A percentile compares a stretch with the other conserved stretches of the same genome.
Conservation (phyloP, 2,888 invertebrate species). For the Noctuana brunneofusca region DNA sequence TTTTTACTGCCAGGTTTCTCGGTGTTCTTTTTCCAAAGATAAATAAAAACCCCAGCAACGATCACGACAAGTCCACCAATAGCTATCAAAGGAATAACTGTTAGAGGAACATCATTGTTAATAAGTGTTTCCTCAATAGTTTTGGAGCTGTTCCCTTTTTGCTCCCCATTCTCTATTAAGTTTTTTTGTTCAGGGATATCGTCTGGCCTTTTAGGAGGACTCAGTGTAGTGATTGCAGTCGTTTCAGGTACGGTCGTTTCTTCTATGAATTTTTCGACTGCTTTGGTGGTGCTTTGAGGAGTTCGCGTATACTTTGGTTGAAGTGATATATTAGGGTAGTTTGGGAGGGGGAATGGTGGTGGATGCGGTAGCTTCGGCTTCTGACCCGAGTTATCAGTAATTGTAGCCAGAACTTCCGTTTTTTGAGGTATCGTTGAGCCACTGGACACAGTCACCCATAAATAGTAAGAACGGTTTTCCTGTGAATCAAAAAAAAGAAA, state of each 20-base stretch:
- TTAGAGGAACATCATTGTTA: conserved; percentile 78
- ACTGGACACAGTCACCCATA: conserved; percentile 73
- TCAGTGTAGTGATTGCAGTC: conserved; percentile 55
- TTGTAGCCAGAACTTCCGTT: conserved; percentile 67
- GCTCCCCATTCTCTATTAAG: conserved; percentile 45
- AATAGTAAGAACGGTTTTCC: conserved; percentile 71
- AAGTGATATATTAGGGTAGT: conserved; percentile 42
- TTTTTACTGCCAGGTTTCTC: conserved; percentile 86
- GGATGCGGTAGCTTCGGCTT: conserved; percentile 58
- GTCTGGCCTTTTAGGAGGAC: conserved; percentile 53
- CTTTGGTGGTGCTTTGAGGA: conserved; percentile 62
- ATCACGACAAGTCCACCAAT: conserved; percentile 87
- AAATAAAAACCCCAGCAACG: conserved; percentile 85
- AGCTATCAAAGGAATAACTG: conserved; percentile 87
- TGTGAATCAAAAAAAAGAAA: conserved; percentile 48
- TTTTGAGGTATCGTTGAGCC: conserved; percentile 67
- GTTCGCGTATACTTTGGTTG: conserved; percentile 53
- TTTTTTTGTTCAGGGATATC: conserved; percentile 53
- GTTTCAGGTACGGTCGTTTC: conserved; percentile 64
- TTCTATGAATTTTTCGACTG: conserved; percentile 51
- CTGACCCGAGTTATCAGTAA: conserved; percentile 62
- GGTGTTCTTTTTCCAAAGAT: conserved; percentile 87
- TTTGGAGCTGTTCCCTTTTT: conserved; percentile 50
- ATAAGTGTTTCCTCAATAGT: conserved; percentile 65
- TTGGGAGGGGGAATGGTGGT: conserved; percentile 54